phyloP scores from a whole-genome alignment of 1,140 invertebrate species.

The Diabrotica virgifera region DNA sequence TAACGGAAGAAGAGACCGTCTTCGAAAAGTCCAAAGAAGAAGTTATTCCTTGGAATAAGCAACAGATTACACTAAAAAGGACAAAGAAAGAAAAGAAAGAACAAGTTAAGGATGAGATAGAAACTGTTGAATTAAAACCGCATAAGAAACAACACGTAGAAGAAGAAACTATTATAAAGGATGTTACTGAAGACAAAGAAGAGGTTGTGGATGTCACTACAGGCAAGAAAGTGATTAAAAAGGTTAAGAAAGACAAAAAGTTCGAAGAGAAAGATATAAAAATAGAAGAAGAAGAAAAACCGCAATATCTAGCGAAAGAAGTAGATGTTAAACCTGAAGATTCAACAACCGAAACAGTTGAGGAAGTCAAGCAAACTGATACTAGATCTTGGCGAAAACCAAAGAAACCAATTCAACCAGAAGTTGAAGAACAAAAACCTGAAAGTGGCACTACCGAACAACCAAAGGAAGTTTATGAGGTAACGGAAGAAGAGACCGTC shows the following conservation, averaged over 20 bases:
- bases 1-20: background rate
- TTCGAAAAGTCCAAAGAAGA: conserved; percentile 21
- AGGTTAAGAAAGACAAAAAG: conserved; percentile 6
- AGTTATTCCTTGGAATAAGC: conserved; percentile 48
- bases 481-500: background rate
- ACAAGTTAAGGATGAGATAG: conserved; percentile 45
- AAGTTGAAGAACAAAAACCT: background rate
- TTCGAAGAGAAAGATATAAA: conserved; percentile 5
- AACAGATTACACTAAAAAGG: conserved; percentile 47
- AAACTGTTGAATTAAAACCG: conserved; percentile 43
- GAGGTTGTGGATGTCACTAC: conserved; percentile 1
- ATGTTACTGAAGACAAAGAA: conserved; percentile 24
- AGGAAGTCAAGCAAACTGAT: conserved; percentile 12
- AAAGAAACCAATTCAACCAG: background rate
- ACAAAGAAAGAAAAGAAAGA: conserved; percentile 43
- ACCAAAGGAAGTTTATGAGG: background rate
- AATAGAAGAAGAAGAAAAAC: conserved; percentile 28
- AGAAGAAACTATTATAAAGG: conserved; percentile 11
- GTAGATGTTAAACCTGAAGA: conserved; percentile 55
- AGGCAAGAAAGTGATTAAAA: background rate
- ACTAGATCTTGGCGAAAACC: conserved; percentile 26
- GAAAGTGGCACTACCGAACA: background rate
- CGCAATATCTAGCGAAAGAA: conserved; percentile 47
- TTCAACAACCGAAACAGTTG: conserved; percentile 11
- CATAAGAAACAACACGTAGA: conserved; percentile 22